Conservation (phyloP, 2,888 invertebrate species). For the Adela reaumurella region DNA sequence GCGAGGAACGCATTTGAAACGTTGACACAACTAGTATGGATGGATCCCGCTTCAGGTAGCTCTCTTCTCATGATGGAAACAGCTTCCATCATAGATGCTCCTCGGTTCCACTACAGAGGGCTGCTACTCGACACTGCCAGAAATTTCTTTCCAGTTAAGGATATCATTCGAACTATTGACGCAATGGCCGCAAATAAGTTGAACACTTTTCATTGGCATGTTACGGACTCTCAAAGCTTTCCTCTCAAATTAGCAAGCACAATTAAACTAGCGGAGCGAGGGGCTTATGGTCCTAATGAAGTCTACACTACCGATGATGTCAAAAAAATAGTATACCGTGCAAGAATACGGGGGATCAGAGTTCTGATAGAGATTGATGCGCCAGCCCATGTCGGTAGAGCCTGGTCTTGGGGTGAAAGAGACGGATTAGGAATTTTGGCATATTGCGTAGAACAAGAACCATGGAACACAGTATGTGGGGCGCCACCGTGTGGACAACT, state of each 20-base stretch:
- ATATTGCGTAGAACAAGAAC: constrained; percentile 75
- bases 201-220: constrained; percentile 92
- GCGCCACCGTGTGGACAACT: constrained; percentile 86
- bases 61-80: constrained; percentile 62
- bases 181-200: constrained; percentile 88
- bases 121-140: constrained; percentile 87
- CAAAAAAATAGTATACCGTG: constrained; percentile 70
- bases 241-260: constrained; percentile 75
- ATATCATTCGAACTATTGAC: constrained; percentile 71
- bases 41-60: constrained; percentile 62
- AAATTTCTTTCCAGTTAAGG: constrained; percentile 76
- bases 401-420: constrained; percentile 79
- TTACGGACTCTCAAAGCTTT: constrained; percentile 89
- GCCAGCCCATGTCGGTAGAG: constrained; percentile 85
- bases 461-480: constrained; percentile 77
- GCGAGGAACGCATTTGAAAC: constrained; percentile 77
- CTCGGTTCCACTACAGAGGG: constrained; percentile 75
- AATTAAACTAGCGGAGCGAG: constrained; percentile 76
- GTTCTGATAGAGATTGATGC: constrained; percentile 88
- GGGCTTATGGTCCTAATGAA: constrained; percentile 80
- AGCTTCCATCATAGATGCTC: constrained; percentile 71
- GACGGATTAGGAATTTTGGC: constrained; percentile 75
- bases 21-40: constrained; percentile 76
- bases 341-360: constrained; percentile 77
- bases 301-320: constrained; percentile 71